phyloP scores from a whole-genome alignment of 2,888 invertebrate species.

The Conomelus anceps region DNA sequence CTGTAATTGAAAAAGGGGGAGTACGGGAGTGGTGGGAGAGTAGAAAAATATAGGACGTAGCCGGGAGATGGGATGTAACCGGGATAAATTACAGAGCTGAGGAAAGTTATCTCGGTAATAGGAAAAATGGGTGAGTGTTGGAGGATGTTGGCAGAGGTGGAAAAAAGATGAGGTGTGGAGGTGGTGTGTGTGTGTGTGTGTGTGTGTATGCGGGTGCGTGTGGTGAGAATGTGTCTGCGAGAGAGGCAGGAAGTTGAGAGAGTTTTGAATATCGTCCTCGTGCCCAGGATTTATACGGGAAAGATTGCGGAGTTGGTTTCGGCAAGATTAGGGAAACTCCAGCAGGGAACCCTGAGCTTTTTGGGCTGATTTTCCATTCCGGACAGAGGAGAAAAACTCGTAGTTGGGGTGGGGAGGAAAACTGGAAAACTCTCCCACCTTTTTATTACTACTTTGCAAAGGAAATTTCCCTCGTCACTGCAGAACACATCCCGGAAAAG shows the following conservation, averaged over 20 bases:
- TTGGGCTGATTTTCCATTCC: neutral
- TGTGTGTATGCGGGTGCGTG: neutral
- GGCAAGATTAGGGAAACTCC: neutral
- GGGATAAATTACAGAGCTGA: neutral
- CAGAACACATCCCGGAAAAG: neutral
- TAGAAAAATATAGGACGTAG: neutral
- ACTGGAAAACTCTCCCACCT: neutral
- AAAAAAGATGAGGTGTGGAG: neutral
- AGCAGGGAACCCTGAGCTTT: neutral
- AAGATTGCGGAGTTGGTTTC: neutral
- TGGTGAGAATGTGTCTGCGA: neutral
- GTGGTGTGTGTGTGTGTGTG: neutral
- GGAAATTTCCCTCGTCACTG: neutral
- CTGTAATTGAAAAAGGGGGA: neutral
- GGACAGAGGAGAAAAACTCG: too few relatives aligned
- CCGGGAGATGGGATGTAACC: neutral
- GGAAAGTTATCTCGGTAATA: neutral
- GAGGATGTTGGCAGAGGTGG: neutral
- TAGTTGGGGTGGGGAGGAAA: too few relatives aligned
- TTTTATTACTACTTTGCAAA: neutral
- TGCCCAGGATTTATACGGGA: neutral
- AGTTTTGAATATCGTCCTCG: neutral
- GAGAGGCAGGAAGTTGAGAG: neutral
- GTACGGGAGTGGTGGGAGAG: neutral
- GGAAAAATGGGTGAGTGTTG: neutral